Base-by-base conservation (phyloP, 2,797 vertebrate species). In the Toxotes lorentzi region DNA sequence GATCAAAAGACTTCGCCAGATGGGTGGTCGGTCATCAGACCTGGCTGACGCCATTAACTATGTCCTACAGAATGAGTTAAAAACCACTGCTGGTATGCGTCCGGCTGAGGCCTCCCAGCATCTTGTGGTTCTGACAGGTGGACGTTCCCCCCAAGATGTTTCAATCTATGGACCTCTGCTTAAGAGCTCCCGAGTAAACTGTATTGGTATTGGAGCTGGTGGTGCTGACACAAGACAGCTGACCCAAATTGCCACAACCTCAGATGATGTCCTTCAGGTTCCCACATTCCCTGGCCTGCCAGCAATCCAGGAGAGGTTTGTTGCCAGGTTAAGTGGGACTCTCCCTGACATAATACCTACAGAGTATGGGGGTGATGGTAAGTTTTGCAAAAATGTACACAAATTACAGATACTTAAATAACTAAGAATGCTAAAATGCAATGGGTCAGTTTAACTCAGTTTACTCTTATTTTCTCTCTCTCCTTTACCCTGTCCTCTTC, bases 61-160 rank as follows among this genome's bases (percentile, higher is more conserved):
- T 0, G 96, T 97, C n/a, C 90, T 95, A 1, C 89, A 90, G 45
- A 97, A 96, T 51, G 94, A 97, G 78, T 95, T 99, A 47, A 95
- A 95, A 78, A 90, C 94, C 70, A 93, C 95, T 4, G 93, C 97
- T 0, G 98, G 98, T 2, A 95, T 96, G 82, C 96, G 98, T 57
- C 91, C 88, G 48, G 65, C 93, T 76, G 96, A 97, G 0, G 96
- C 98, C 30, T 97, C 98, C 34, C 97, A 99, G 82, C 96, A 98
- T 88, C 95, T 99, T n/a, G 95, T 99, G 0, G 94, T 99, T 60
- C 94, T 99, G 61, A 97, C 97, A 0, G 97, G 97, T 41, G 97
- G 95, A 67, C 93, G 81, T 16, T 98, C 98, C 11, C 84, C 96
- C 23, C 95, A 97, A 16, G 96, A 97, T 0, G 93, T 98, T 12